A percentile compares a stretch with the other conserved stretches of the same genome.
phyloP scores from a whole-genome alignment of 2,888 invertebrate species.

The Caprella mutica region DNA sequence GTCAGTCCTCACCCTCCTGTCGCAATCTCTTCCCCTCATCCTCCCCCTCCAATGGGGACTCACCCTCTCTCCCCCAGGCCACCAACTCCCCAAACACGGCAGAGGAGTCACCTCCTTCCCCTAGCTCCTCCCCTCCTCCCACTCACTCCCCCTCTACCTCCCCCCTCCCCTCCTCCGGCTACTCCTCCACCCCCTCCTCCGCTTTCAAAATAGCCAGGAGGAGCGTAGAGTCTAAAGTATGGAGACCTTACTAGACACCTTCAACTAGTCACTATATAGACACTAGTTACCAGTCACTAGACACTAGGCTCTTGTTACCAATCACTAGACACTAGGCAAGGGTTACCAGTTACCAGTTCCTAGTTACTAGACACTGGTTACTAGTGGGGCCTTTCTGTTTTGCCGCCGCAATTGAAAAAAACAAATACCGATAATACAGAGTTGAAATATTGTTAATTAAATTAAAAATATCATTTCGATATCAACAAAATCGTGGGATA shows the following conservation, averaged over 20 bases:
- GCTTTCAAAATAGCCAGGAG: constrained; percentile 3
- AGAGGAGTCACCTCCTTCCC: neutral
- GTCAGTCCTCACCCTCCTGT: neutral
- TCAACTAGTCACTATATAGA: too few relatives aligned
- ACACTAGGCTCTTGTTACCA: neutral
- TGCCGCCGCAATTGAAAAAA: too few relatives aligned
- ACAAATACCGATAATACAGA: too few relatives aligned
- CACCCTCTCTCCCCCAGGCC: constrained; percentile 13
- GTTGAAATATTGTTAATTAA: too few relatives aligned
- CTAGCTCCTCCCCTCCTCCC: constrained; percentile 13
- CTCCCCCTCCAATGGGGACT: constrained; percentile 12
- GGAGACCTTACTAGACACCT: constrained; percentile 25
- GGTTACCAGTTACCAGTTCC: too few relatives aligned
- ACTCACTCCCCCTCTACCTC: constrained; percentile 10
- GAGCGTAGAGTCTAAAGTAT: constrained; percentile 29
- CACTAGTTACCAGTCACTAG: too few relatives aligned
- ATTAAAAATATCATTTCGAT: too few relatives aligned
- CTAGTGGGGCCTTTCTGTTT: too few relatives aligned
- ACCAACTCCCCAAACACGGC: constrained; percentile 10
- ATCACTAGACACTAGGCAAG: neutral
- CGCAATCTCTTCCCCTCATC: neutral
- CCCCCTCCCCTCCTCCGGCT: constrained; percentile 10
- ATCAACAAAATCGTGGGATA: too few relatives aligned
- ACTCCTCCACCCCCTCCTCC: constrained; percentile 4
- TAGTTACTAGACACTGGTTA: too few relatives aligned